A percentile compares a stretch with the other conserved stretches of the same genome.
phyloP scores from a whole-genome alignment of 2,797 vertebrate species.

The Tauraco hartlaubi region DNA sequence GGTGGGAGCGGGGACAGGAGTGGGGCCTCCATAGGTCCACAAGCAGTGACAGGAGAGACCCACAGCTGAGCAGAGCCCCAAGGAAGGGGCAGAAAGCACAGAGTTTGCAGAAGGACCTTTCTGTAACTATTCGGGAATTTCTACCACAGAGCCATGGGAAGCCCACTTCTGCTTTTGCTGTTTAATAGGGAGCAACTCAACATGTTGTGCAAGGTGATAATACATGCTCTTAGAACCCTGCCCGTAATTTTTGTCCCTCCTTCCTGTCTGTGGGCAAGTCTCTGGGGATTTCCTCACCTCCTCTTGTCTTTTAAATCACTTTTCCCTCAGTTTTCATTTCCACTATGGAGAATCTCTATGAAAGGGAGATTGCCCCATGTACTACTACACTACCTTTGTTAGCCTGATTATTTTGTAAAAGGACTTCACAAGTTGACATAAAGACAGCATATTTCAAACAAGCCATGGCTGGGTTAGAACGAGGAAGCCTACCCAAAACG shows the following conservation, averaged over 20 bases:
- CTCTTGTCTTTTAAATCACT: not conserved
- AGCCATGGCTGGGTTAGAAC: not conserved
- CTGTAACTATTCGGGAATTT: not conserved
- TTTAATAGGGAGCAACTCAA: not conserved
- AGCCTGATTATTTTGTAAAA: not conserved
- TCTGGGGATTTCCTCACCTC: not conserved
- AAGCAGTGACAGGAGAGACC: too few relatives aligned
- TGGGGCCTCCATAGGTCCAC: too few relatives aligned
- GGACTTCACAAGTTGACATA: not conserved
- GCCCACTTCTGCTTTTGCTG: not conserved
- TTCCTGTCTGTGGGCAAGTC: not conserved
- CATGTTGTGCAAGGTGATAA: not conserved
- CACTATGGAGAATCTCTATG: not conserved
- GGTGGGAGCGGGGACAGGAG: not conserved
- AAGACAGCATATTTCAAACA: not conserved
- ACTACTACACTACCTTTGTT: not conserved
- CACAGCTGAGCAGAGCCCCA: not conserved
- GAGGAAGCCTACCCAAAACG: not conserved
- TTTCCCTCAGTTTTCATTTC: not conserved
- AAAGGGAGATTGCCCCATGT: not conserved
- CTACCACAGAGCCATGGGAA: not conserved
- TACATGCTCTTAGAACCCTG: fast-evolving
- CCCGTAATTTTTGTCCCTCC: not conserved
- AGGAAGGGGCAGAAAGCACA: not conserved
- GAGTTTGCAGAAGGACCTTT: not conserved